These are phyloP conservation scores for Pantherophis vulpinus DNA, from an alignment of 2,797 vertebrate species.

Conservation along the genomic window DNA sequence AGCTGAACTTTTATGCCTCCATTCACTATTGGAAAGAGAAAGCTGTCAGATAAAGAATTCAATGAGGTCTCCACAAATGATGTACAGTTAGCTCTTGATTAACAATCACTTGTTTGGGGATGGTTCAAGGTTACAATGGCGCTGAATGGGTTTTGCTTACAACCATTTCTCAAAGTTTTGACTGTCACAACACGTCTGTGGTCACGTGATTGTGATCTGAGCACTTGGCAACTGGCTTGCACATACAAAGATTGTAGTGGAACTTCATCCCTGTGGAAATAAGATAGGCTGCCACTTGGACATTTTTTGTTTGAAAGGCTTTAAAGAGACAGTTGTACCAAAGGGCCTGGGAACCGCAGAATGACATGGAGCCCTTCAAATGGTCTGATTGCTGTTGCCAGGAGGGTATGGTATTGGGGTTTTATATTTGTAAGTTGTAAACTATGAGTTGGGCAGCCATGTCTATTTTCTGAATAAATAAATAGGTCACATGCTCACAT, in stretches of 20 bases:
- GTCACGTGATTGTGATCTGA: not conserved
- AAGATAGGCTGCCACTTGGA: not conserved
- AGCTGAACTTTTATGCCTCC: not conserved
- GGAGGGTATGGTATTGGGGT: not conserved
- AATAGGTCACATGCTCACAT: not conserved
- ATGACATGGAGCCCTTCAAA: not conserved
- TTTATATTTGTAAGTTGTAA: not conserved
- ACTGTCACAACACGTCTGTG: not conserved
- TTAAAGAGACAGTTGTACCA: not conserved
- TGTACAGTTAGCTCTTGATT: not conserved
- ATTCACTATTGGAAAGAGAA: not conserved
- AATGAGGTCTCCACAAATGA: not conserved
- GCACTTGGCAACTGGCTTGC: not conserved
- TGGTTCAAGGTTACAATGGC: not conserved
- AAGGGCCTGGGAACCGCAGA: too few relatives aligned
- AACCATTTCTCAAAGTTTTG: not conserved
- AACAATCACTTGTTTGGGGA: not conserved
- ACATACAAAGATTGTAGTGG: not conserved
- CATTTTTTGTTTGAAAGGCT: not conserved
- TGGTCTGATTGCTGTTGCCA: not conserved
- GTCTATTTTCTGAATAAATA: not conserved
- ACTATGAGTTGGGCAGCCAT: not conserved
- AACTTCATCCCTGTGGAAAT: not conserved
- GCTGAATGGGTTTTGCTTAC: not conserved
- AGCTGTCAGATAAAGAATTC: not conserved